Conservation (phyloP, 2,888 invertebrate genomes). For the Lycophotia porphyrea region DNA sequence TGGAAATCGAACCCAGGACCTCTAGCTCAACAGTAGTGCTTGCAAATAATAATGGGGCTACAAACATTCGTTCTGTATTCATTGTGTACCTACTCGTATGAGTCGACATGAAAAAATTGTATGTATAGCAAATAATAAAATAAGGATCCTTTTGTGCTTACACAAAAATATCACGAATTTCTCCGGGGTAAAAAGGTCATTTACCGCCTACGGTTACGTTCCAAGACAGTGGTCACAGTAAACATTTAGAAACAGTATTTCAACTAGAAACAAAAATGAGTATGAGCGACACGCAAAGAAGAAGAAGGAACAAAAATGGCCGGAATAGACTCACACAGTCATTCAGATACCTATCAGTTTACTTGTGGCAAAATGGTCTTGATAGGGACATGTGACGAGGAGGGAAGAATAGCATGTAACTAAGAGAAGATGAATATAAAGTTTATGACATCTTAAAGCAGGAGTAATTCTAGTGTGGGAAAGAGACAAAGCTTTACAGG, state of each 20-base stretch:
- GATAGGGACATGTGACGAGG: no score
- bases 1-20: not conserved
- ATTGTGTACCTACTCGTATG: no score
- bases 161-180: slow-evolving; percentile 34
- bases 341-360: not conserved
- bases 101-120: not conserved
- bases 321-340: no score
- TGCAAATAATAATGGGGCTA: not conserved
- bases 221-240: not conserved
- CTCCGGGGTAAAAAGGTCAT: slow-evolving; percentile 32
- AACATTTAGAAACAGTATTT: not conserved
- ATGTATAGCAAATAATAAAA: not conserved
- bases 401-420: no score
- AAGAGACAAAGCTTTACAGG: no score
- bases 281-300: no score
- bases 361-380: not conserved
- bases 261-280: not conserved
- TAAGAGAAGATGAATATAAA: not conserved
- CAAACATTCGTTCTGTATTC: no score
- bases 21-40: not conserved
- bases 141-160: not conserved
- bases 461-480: no score
- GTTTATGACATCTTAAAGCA: no score
- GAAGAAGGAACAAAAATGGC: no score
- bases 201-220: slow-evolving; percentile 41